Conservation (phyloP, 2,888 invertebrate genomes). For the Drosophila melanosoma region DNA sequence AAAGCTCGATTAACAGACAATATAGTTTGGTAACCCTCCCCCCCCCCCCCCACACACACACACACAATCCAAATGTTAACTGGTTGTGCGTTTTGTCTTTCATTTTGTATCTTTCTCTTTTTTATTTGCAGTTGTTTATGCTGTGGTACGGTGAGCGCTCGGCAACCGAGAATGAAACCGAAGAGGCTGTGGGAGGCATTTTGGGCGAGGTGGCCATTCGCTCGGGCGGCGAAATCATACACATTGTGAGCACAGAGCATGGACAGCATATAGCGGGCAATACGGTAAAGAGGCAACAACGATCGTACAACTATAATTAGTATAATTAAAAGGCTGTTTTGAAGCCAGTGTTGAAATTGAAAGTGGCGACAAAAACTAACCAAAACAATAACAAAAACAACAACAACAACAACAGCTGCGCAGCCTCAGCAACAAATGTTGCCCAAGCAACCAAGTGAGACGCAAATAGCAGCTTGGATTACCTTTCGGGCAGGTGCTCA, state of each 20-base stretch:
- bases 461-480: slow-evolving; percentile 74
- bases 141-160: slow-evolving; percentile 85
- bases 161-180: slow-evolving; percentile 84
- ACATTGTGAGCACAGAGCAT: slow-evolving; percentile 83
- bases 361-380: slow-evolving; percentile 59
- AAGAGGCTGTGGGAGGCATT: slow-evolving; percentile 84
- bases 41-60: too few species aligned
- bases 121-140: slow-evolving; percentile 84
- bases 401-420: slow-evolving; percentile 11
- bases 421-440: slow-evolving; percentile 52
- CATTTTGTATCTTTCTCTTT: background rate
- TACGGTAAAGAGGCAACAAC: slow-evolving; percentile 74
- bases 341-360: slow-evolving; percentile 69
- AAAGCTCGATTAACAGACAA: background rate
- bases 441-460: slow-evolving; percentile 78
- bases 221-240: slow-evolving; percentile 85
- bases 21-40: background rate
- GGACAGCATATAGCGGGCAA: slow-evolving; percentile 83
- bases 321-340: slow-evolving; percentile 66
- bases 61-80: too few species aligned
- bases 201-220: slow-evolving; percentile 85
- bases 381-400: slow-evolving; percentile 13
- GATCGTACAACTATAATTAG: slow-evolving; percentile 60
- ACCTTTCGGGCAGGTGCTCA: slow-evolving; percentile 74
- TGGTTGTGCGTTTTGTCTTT: background rate